A percentile compares a stretch with the other conserved stretches of the same genome.
Evolutionary conservation across 2,888 invertebrate genomes (phyloP).

Genomic region (Calameuta pallipes): DNA sequence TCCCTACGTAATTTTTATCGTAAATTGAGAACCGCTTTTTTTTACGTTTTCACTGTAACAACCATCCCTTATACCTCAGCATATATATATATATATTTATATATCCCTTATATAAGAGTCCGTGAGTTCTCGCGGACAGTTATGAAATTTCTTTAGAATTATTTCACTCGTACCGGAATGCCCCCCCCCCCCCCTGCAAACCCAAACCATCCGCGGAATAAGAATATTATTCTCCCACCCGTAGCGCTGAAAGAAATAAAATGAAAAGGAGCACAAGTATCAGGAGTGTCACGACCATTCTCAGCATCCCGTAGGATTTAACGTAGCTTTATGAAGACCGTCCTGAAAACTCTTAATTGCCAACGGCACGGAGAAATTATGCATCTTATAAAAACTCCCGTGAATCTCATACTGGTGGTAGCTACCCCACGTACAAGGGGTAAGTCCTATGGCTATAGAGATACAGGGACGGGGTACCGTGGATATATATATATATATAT

Average conservation of each 20-base stretch:
- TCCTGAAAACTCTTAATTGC: constrained; percentile 62
- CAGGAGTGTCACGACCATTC: not conserved
- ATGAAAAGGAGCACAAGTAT: not conserved
- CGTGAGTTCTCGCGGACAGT: constrained; percentile 50
- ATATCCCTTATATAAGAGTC: constrained; percentile 38
- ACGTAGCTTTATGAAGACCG: constrained; percentile 60
- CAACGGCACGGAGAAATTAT: constrained; percentile 50
- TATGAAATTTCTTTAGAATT: constrained; percentile 65
- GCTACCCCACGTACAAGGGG: not conserved
- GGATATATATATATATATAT: not conserved
- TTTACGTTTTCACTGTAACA: not conserved
- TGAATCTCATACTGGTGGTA: not conserved
- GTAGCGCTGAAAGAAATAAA: not conserved
- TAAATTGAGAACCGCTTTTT: constrained; percentile 4
- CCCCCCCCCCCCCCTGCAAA: no score
- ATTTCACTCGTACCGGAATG: constrained; percentile 53
- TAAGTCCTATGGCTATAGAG: not conserved
- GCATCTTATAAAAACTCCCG: constrained; percentile 34
- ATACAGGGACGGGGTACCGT: no score
- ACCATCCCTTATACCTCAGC: not conserved
- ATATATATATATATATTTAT: not conserved
- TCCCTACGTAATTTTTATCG: not conserved
- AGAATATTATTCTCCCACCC: constrained; percentile 54
- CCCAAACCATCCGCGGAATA: constrained; percentile 36
- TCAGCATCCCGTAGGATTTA: constrained; percentile 49